Evolutionary conservation across 2,797 vertebrate genomes (phyloP).

Genomic region (Eurystomus glaucurus): DNA sequence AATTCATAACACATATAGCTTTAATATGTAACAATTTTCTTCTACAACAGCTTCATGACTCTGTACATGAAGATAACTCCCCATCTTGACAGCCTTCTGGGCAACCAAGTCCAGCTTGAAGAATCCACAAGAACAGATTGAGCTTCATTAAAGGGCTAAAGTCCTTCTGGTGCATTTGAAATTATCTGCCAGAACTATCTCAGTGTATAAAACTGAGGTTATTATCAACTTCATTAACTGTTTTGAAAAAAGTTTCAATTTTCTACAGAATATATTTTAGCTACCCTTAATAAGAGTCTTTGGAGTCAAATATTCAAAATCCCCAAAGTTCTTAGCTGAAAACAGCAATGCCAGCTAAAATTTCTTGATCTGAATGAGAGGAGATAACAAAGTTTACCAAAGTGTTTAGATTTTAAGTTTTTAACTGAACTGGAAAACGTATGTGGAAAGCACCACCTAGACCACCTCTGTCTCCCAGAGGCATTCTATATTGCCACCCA

Average conservation of each 20-base stretch:
- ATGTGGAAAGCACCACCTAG: not conserved
- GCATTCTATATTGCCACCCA: not conserved
- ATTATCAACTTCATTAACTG: not conserved
- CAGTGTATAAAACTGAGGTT: not conserved
- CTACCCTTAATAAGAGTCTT: not conserved
- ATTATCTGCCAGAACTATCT: not conserved
- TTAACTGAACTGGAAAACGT: not conserved
- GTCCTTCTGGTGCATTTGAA: not conserved
- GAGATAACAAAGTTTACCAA: not conserved
- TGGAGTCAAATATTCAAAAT: not conserved
- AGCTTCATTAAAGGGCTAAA: not conserved
- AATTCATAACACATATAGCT: not conserved
- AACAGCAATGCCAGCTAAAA: not conserved
- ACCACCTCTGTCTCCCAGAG: not conserved
- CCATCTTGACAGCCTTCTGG: not conserved
- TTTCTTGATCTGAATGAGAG: not conserved
- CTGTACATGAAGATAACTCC: not conserved
- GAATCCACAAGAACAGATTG: not conserved
- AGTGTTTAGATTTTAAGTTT: not conserved
- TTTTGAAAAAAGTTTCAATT: not conserved
- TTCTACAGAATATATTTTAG: not conserved
- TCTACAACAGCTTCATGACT: not conserved
- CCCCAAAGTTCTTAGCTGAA: not conserved
- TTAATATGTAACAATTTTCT: not conserved
- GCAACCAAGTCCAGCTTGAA: not conserved